Base-by-base conservation (phyloP, 2,113 vertebrate genomes). In the Laticauda laticaudata region DNA sequence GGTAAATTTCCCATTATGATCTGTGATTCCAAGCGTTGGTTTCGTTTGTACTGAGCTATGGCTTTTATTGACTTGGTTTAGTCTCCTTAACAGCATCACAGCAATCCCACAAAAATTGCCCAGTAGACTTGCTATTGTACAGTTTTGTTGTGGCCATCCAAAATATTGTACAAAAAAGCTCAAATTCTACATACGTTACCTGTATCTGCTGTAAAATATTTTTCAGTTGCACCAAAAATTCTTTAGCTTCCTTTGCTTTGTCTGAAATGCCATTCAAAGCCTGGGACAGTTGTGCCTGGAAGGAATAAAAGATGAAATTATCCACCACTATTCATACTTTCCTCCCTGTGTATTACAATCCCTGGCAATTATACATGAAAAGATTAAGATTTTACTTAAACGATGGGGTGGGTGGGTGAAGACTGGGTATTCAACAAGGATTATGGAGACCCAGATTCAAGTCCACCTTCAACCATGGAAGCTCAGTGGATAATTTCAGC, bases 181-280 rank as follows among this genome's bases (percentile, higher is more conserved):
- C 90, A 91, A 93, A 93, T 69, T 94, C 92, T 92, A 45, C 39
- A 55, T 94, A 97, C 55, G 93, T 97, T 97, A 99, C 99, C 99
- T 99, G 99, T 93, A 99, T 99, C 97, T 99, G 99, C 96, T 99
- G 99, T 55, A 99, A 97, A 95, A 99, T 98, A 96, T 98, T 99
- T 98, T 99, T 99, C 91, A 99, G 98, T 85, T 99, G 99, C 93
- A 99, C 98, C 97, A 99, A 97, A 95, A 99, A 99, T 96, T 99
- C 99, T 96, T 99, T 99, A 5, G 99, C 99, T 93, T 99, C 99
- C 94, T 99, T 99, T 56, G 99, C 99, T 98, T 99, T 99, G 93
- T 99, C 99, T 0, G 99, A 99, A 94, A 99, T 98, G 3, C 99
- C 98, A 54, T 98, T 99, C 96, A 99, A 98, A 86, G 99, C 99